These are phyloP conservation scores for Atractosteus spatula DNA, from an alignment of 2,113 vertebrate species.

Conservation along the genomic window DNA sequence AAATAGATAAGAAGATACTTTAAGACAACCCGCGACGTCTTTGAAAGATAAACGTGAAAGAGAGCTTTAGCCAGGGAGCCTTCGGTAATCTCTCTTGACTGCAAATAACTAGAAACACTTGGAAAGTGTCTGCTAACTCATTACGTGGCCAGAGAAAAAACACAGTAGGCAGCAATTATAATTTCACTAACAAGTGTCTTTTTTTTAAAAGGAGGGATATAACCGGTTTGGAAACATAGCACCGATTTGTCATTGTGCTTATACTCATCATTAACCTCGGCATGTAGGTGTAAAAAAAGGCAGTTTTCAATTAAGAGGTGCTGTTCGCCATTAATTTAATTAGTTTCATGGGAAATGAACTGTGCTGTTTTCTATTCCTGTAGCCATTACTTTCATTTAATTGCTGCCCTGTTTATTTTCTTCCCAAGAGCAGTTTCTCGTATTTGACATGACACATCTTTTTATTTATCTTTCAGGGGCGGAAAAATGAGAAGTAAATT, in stretches of 20 bases:
- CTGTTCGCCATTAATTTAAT: slow-evolving; percentile 42
- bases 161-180: not conserved
- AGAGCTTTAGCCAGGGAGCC: not conserved
- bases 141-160: not conserved
- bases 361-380: slow-evolving; percentile 51
- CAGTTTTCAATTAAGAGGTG: slow-evolving; percentile 36
- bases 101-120: no score
- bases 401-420: slow-evolving; percentile 48
- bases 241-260: slow-evolving; percentile 1
- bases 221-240: not conserved
- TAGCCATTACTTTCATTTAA: slow-evolving; percentile 47
- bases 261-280: slow-evolving; percentile 17
- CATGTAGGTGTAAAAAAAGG: slow-evolving; percentile 3
- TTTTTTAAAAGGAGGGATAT: not conserved
- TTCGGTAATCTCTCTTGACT: no score
- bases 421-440: slow-evolving; percentile 41
- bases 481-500: not conserved
- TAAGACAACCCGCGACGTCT: not conserved
- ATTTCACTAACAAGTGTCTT: not conserved
- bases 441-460: slow-evolving; percentile 23
- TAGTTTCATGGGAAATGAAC: slow-evolving; percentile 48
- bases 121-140: not conserved
- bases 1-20: not conserved
- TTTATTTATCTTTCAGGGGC: slow-evolving; percentile 4
- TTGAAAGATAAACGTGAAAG: slow-evolving; percentile 3